Evolutionary conservation across 2,888 invertebrate genomes (phyloP).

Genomic region (Luperina testacea): DNA sequence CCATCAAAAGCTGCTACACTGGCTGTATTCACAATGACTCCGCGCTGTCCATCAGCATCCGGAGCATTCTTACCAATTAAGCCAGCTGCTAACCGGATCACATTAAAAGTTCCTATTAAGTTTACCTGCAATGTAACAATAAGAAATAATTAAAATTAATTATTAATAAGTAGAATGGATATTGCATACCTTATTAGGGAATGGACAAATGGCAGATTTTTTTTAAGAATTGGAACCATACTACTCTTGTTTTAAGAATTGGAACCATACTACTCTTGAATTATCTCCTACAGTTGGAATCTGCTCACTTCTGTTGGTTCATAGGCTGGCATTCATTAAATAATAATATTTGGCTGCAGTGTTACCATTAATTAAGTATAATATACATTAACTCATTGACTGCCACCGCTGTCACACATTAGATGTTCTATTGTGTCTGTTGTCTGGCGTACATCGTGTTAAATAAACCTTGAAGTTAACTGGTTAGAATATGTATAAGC

Average conservation of each 20-base stretch:
- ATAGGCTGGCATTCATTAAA: background rate
- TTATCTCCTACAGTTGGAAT: background rate
- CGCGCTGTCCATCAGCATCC: conserved; percentile 95
- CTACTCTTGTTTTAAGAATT: background rate
- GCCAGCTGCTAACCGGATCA: conserved; percentile 95
- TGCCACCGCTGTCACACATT: too few relatives aligned
- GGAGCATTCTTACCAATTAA: conserved; percentile 96
- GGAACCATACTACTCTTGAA: background rate
- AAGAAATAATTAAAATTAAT: background rate
- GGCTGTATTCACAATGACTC: conserved; percentile 98
- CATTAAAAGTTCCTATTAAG: conserved; percentile 98
- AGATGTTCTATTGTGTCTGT: too few relatives aligned
- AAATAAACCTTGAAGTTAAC: background rate
- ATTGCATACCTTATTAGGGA: background rate
- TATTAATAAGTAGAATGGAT: background rate
- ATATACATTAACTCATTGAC: too few relatives aligned
- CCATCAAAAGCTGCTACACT: conserved; percentile 99
- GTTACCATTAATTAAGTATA: background rate
- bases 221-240: background rate
- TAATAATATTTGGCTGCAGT: background rate
- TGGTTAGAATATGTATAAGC: background rate
- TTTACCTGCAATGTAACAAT: conserved; percentile 92
- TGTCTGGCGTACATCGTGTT: too few relatives aligned
- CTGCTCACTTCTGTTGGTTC: background rate
- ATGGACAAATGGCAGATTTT: background rate